Conservation (phyloP, 2,113 vertebrate genomes). For the Lamprotornis superbus region DNA sequence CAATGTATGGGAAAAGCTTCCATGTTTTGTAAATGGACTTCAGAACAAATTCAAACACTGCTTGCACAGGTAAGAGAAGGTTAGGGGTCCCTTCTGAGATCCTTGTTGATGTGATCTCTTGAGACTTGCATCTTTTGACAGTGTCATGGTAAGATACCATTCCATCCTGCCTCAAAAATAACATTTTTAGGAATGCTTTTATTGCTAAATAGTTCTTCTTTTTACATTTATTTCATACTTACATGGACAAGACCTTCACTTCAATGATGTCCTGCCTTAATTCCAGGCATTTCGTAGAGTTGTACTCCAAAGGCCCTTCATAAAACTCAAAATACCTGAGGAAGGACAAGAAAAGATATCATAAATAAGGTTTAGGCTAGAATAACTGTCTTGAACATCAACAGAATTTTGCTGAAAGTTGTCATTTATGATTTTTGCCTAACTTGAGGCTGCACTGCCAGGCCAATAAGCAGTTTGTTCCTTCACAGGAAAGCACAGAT, state of each 20-base stretch:
- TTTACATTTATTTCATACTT: constrained; percentile 69
- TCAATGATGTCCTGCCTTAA: constrained; percentile 92
- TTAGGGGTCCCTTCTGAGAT: not conserved
- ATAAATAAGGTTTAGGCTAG: not conserved
- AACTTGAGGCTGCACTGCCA: not conserved
- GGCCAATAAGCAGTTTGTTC: not conserved
- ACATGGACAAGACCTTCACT: constrained; percentile 96
- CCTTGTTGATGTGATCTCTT: not conserved
- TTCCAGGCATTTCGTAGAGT: constrained; percentile 93
- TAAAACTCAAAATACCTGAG: constrained; percentile 93
- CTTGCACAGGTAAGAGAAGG: not conserved
- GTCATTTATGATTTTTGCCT: not conserved
- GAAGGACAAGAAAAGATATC: not conserved
- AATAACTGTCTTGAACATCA: not conserved
- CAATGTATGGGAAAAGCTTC: not conserved
- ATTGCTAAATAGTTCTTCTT: not conserved
- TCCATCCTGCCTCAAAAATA: not conserved
- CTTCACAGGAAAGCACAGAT: not conserved
- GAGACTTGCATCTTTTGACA: not conserved
- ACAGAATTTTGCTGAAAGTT: not conserved
- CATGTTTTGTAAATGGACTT: not conserved
- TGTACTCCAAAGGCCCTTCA: constrained; percentile 88
- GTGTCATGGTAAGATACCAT: not conserved
- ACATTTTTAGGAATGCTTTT: not conserved
- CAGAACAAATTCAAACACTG: not conserved